Evolutionary conservation across 1,140 invertebrate species (phyloP).

Genomic region (Pollicipes pollicipes): DNA sequence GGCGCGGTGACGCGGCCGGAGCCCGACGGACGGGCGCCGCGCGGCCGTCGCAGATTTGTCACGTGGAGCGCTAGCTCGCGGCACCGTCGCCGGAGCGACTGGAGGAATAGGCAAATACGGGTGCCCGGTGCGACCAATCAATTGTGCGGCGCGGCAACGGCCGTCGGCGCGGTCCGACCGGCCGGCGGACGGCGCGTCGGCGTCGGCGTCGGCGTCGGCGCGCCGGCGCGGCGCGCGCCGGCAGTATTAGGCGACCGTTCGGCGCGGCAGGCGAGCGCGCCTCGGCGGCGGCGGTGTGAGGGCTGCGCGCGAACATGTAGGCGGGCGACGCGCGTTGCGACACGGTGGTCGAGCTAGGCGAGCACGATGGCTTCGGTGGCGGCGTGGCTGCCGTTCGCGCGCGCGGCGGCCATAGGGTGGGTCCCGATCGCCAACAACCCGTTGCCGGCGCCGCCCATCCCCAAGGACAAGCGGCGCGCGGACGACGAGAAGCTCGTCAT

Average conservation of each 20-base stretch:
- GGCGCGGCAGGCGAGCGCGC: slow-evolving; percentile 11
- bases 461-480: slow-evolving; percentile 64
- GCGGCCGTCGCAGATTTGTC: too few relatives aligned
- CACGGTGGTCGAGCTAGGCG: slow-evolving; percentile 16
- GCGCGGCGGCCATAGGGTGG: slow-evolving; percentile 97
- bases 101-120: too few relatives aligned
- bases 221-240: slow-evolving; percentile 6
- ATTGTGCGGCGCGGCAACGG: slow-evolving; percentile 1
- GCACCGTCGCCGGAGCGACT: too few relatives aligned
- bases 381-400: slow-evolving; percentile 97
- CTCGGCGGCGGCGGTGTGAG: slow-evolving; percentile 6
- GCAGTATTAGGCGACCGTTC: slow-evolving; percentile 10
- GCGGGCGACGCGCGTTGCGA: slow-evolving; percentile 11
- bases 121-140: neutral
- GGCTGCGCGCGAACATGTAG: slow-evolving; percentile 8
- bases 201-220: too few relatives aligned
- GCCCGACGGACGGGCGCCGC: too few relatives aligned
- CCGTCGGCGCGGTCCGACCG: slow-evolving; percentile 8
- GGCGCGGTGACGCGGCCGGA: too few relatives aligned
- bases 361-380: slow-evolving; percentile 91
- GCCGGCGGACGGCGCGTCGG: too few relatives aligned
- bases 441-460: slow-evolving; percentile 76
- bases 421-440: slow-evolving; percentile 86
- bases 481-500: slow-evolving; percentile 81
- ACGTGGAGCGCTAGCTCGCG: too few relatives aligned